These are phyloP conservation scores for Turdus rufiventris DNA, from an alignment of 2,113 vertebrate species.

Conservation along the genomic window DNA sequence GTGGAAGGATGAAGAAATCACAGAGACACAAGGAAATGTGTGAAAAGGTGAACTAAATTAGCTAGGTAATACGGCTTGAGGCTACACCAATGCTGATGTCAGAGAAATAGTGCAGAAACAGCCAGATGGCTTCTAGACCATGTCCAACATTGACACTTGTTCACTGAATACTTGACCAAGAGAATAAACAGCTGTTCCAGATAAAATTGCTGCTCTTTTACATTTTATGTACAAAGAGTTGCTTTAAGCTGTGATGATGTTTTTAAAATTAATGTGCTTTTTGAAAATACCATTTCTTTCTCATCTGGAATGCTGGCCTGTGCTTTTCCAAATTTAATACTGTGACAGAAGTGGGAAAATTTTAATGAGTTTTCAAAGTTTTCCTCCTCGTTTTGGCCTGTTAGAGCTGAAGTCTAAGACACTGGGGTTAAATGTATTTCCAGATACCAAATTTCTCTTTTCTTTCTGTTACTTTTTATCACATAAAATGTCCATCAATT, in stretches of 20 bases:
- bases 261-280: background rate
- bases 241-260: background rate
- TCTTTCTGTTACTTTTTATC: background rate
- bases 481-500: background rate
- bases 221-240: rapidly evolving
- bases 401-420: background rate
- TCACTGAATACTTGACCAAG: background rate
- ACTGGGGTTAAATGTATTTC: background rate
- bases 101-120: background rate
- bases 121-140: background rate
- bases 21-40: background rate
- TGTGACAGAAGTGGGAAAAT: background rate
- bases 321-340: background rate
- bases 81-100: background rate
- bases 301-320: rapidly evolving
- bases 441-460: background rate
- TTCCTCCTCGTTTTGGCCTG: background rate
- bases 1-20: background rate
- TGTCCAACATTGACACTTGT: background rate
- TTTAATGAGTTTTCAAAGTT: background rate
- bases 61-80: background rate
- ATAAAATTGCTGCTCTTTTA: background rate
- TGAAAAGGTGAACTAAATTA: background rate
- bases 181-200: background rate
- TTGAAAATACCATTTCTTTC: background rate